phyloP scores from a whole-genome alignment of 2,888 invertebrate genomes.

The Agrilus cyanescens region DNA sequence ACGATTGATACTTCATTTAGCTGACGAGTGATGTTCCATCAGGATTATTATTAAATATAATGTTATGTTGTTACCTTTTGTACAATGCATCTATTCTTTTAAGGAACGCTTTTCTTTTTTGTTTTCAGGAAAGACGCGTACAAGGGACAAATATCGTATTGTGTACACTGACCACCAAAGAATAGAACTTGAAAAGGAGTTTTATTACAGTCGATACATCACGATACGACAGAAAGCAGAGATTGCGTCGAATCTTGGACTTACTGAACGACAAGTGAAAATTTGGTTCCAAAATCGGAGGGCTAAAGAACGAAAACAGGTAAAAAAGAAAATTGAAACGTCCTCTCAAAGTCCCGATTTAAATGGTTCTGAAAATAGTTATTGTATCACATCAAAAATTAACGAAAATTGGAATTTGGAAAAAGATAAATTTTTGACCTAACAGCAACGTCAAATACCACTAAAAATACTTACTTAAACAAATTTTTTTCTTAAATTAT shows the following conservation, averaged over 20 bases:
- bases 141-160: slow-evolving; percentile 97
- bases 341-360: neutral
- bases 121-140: slow-evolving; percentile 84
- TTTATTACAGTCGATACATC: slow-evolving; percentile 76
- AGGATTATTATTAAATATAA: no score
- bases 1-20: no score
- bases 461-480: no score
- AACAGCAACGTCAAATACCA: no score
- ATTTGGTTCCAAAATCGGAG: slow-evolving; percentile 75
- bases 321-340: slow-evolving; percentile 13
- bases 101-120: neutral
- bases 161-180: slow-evolving; percentile 97
- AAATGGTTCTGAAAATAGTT: no score
- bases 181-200: slow-evolving; percentile 41
- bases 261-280: slow-evolving; percentile 82
- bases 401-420: no score
- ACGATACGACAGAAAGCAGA: slow-evolving; percentile 91
- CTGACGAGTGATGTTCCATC: no score
- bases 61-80: no score
- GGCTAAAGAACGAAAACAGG: slow-evolving; percentile 80
- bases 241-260: slow-evolving; percentile 67
- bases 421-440: no score
- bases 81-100: no score
- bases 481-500: no score
- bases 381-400: no score